Evolutionary conservation across 2,797 vertebrate genomes (phyloP).

Genomic region (Cynopterus sphinx): DNA sequence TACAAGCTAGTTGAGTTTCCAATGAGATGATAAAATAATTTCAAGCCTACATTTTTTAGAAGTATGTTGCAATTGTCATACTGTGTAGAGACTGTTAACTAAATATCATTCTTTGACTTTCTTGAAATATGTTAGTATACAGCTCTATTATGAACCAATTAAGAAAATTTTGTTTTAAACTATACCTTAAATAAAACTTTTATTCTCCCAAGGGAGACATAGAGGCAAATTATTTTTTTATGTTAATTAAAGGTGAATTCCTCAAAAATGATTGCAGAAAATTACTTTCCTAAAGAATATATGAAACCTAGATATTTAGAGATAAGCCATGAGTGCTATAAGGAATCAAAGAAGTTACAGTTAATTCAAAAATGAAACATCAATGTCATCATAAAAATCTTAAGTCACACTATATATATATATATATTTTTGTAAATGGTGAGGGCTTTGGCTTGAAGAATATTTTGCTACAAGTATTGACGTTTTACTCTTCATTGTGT

Average conservation of each 20-base stretch:
- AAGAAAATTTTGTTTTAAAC: constrained; percentile 47
- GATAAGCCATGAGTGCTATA: background rate
- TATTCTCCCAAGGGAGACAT: constrained; percentile 41
- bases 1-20: background rate
- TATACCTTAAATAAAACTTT: constrained; percentile 43
- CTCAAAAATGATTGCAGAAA: background rate
- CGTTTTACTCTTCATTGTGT: constrained; percentile 3
- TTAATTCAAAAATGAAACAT: constrained; percentile 48
- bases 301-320: background rate
- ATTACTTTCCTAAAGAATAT: background rate
- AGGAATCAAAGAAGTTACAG: background rate
- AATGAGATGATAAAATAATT: constrained; percentile 5
- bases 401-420: background rate
- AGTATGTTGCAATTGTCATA: background rate
- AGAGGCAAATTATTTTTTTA: background rate
- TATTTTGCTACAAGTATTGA: constrained; percentile 2
- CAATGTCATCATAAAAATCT: background rate
- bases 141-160: background rate
- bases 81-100: background rate
- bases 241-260: constrained; percentile 15
- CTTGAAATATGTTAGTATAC: background rate
- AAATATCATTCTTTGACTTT: constrained; percentile 12
- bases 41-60: background rate
- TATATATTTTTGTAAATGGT: too few species aligned
- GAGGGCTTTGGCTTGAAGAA: background rate